Evolutionary conservation across 2,113 vertebrate species (phyloP).

Genomic region (Lophotis ruficrista): DNA sequence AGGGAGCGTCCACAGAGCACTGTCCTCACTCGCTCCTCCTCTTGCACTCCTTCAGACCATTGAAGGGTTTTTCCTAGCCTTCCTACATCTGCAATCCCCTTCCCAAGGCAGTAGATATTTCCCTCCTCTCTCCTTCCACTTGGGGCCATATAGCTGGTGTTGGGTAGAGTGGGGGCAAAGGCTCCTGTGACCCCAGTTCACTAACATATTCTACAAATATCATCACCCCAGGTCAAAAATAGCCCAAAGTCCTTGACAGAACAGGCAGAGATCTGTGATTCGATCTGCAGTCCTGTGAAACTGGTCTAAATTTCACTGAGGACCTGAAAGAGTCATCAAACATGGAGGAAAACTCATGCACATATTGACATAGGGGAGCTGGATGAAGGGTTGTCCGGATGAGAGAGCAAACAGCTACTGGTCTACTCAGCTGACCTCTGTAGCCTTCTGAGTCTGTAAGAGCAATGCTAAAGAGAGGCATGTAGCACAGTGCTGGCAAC

Average conservation of each 20-base stretch:
- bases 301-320: not conserved
- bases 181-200: not conserved
- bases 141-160: not conserved
- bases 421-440: not conserved
- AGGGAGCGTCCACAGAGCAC: not conserved
- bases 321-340: not conserved
- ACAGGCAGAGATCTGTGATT: not conserved
- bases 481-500: not conserved
- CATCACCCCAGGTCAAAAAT: not conserved
- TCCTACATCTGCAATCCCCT: not conserved
- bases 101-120: not conserved
- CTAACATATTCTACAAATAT: not conserved
- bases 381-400: not conserved
- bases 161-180: accelerated
- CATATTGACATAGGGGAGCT: accelerated
- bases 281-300: not conserved
- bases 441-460: not conserved
- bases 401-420: not conserved
- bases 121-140: not conserved
- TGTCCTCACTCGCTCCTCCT: not conserved
- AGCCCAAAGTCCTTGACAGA: not conserved
- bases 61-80: not conserved
- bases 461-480: not conserved
- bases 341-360: not conserved
- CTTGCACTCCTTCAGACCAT: not conserved